Evolutionary conservation across 92 coral and sea anemone species (phyloP).

Genomic region (Phymanthus crucifer): DNA sequence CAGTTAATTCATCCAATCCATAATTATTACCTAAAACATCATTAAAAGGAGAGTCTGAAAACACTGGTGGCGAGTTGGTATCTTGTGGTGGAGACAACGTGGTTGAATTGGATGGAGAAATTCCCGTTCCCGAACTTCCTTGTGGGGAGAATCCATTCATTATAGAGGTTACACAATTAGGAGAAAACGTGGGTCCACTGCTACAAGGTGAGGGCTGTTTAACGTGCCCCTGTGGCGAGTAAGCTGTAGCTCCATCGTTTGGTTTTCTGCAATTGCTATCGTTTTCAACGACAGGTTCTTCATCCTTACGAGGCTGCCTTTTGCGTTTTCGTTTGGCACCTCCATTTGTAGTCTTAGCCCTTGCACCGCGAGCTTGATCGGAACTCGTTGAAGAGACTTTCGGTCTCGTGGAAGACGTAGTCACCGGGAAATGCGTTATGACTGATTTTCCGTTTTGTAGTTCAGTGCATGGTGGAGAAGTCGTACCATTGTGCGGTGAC

Average conservation of each 20-base stretch:
- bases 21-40: slow-evolving; percentile 65
- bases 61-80: slow-evolving; percentile 77
- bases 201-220: slow-evolving; percentile 68
- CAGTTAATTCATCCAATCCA: slow-evolving; percentile 51
- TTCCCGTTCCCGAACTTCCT: slow-evolving; percentile 77
- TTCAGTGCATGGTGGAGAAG: slow-evolving; percentile 73
- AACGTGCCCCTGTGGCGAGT: slow-evolving; percentile 47
- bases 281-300: slow-evolving; percentile 44
- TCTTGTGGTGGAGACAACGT: slow-evolving; percentile 92
- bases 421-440: slow-evolving; percentile 66
- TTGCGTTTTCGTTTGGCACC: slow-evolving; percentile 69
- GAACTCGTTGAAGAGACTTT: slow-evolving; percentile 55
- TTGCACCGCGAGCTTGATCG: slow-evolving; percentile 53
- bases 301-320: slow-evolving; percentile 55
- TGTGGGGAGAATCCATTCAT: slow-evolving; percentile 83
- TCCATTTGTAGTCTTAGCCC: slow-evolving; percentile 55
- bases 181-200: slow-evolving; percentile 80
- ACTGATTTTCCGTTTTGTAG: slow-evolving; percentile 56
- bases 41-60: slow-evolving; percentile 61
- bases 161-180: slow-evolving; percentile 53
- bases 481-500: slow-evolving; percentile 81
- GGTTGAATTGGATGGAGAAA: slow-evolving; percentile 93
- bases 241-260: slow-evolving; percentile 51
- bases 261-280: slow-evolving; percentile 35
- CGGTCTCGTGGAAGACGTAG: slow-evolving; percentile 48